These are phyloP conservation scores for Dysidea cf. avara DNA, from an alignment of 37 sponge, comb jelly and placozoan species.

Conservation along the genomic window DNA sequence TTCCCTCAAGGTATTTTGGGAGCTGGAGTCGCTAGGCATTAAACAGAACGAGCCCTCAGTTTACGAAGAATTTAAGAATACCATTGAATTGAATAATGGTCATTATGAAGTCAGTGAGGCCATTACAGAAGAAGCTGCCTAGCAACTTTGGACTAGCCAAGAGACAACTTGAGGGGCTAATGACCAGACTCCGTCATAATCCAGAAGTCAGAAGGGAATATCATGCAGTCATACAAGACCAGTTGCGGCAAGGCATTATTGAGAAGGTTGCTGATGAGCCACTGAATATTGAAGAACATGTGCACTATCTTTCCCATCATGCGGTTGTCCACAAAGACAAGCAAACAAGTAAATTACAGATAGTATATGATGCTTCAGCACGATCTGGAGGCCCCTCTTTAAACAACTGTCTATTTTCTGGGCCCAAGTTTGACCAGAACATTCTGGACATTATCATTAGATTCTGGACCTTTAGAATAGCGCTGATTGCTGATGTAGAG, in stretches of 20 bases:
- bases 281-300: too few species aligned
- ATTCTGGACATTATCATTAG: slow-evolving; percentile 6
- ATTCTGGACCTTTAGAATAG: not conserved
- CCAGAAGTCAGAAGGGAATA: too few species aligned
- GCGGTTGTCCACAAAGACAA: too few species aligned
- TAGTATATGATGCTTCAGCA: too few species aligned
- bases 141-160: not conserved
- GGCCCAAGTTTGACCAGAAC: slow-evolving; percentile 7
- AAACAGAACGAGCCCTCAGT: slow-evolving; percentile 1
- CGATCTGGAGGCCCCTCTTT: too few species aligned
- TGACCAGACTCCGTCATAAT: not conserved
- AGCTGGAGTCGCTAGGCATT: slow-evolving; percentile 15
- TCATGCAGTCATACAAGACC: too few species aligned
- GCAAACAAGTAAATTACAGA: too few species aligned
- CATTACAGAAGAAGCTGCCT: not conserved
- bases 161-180: not conserved
- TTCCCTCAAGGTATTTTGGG: not conserved
- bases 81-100: not conserved
- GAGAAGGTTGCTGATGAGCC: too few species aligned
- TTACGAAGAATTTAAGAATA: not conserved
- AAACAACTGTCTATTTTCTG: too few species aligned
- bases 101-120: not conserved
- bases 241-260: too few species aligned
- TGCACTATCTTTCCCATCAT: too few species aligned
- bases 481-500: slow-evolving; percentile 18